These are phyloP conservation scores for Eustalomyia histrio DNA, from an alignment of 2,888 invertebrate genomes.

Conservation along the genomic window DNA sequence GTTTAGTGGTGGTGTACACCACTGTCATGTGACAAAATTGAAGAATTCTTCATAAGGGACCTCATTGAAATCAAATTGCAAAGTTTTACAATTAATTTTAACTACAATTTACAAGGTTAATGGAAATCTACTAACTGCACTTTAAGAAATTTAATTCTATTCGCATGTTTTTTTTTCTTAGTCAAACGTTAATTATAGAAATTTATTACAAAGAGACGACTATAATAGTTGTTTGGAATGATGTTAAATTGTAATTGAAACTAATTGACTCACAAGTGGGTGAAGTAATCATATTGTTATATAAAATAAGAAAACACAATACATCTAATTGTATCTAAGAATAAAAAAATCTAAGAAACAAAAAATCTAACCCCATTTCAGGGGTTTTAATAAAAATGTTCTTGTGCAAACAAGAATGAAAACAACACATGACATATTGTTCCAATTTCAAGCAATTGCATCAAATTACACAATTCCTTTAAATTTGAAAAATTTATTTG, in stretches of 20 bases:
- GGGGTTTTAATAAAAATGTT: not conserved
- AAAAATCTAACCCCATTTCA: not conserved
- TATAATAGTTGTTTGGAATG: constrained; percentile 35
- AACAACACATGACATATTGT: not conserved
- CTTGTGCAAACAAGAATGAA: too few relatives aligned
- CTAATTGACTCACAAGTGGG: constrained; percentile 69
- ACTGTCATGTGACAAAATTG: too few relatives aligned
- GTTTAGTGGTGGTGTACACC: too few relatives aligned
- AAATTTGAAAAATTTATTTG: not conserved
- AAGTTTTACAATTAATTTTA: too few relatives aligned
- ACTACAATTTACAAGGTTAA: not conserved
- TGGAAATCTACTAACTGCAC: not conserved
- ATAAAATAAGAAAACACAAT: not conserved
- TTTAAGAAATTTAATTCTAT: not conserved
- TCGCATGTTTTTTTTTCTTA: not conserved
- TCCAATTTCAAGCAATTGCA: not conserved
- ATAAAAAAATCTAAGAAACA: not conserved
- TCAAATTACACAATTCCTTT: not conserved
- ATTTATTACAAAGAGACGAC: constrained; percentile 45
- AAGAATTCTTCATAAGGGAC: too few relatives aligned
- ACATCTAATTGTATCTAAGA: not conserved
- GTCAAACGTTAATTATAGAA: constrained; percentile 53
- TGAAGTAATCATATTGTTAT: constrained; percentile 65
- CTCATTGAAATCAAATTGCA: too few relatives aligned
- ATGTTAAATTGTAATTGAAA: constrained; percentile 67